A percentile compares a stretch with the other conserved stretches of the same genome.
phyloP scores from a whole-genome alignment of 2,888 invertebrate species.

The Gymnosoma rotundatum region DNA sequence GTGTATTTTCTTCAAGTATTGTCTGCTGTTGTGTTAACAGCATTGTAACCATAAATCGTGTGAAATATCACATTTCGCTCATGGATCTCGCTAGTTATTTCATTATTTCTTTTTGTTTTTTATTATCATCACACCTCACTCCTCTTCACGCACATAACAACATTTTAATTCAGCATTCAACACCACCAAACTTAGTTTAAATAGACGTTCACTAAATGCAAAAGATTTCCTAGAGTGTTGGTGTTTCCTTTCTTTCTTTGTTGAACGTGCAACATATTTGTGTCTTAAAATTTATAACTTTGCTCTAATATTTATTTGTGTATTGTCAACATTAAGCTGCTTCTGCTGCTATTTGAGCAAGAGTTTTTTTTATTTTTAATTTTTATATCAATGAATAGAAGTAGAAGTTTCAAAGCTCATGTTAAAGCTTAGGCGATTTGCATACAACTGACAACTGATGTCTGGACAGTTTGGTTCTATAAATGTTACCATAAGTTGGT shows the following conservation, averaged over 20 bases:
- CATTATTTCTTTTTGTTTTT: conserved; percentile 10
- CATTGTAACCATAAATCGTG: conserved; percentile 81
- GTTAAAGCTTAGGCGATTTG: conserved; percentile 67
- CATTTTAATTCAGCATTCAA: conserved; percentile 52
- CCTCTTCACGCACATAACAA: conserved; percentile 32
- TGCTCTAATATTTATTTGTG: conserved; percentile 41
- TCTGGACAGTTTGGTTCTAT: conserved; percentile 27
- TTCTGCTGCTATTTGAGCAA: conserved; percentile 30
- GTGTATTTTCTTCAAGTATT: conserved; percentile 21
- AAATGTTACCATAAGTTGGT: conserved; percentile 23
- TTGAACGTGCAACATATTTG: conserved; percentile 35
- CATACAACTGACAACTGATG: conserved; percentile 67
- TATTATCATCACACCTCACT: conserved; percentile 31
- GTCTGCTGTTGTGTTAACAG: conserved; percentile 74
- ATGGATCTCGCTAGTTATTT: conserved; percentile 59
- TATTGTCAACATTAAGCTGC: conserved; percentile 58
- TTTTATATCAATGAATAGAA: conserved; percentile 7
- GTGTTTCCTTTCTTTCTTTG: conserved; percentile 2
- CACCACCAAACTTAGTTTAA: conserved; percentile 31
- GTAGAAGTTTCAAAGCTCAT: conserved; percentile 66
- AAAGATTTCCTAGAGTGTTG: conserved; percentile 12
- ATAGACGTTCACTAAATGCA: conserved; percentile 27
- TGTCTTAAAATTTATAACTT: conserved; percentile 59
- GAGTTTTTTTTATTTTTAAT: background rate
- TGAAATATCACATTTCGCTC: conserved; percentile 82